Base-by-base conservation (phyloP, 2,797 vertebrate species). In the Triplophysa yarkandensis region DNA sequence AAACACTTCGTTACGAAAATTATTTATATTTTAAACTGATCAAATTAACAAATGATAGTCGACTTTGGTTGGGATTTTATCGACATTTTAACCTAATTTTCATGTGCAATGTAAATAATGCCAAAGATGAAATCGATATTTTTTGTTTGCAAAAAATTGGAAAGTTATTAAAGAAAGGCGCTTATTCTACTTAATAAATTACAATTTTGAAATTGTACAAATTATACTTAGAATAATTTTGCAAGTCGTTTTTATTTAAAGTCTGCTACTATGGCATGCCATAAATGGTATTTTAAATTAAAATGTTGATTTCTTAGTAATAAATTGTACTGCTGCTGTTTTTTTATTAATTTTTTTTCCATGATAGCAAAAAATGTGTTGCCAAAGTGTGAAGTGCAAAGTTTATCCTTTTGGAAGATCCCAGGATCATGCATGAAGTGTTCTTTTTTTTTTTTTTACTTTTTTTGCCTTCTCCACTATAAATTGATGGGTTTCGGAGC, bases 401-500 rank as follows among this genome's bases (percentile, higher is more conserved):
- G 58, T 43, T 54, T 19, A 52, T 68, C 60, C 77, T 80, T 88
- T 85, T 89, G 85, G 83, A 83, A 87, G 86, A 80, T 82, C 82
- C 68, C 84, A 86, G 88, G 88, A 88, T 87, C 83, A 84, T 92
- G 90, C 89, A 92, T 93, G 89, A 88, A 70, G 74, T 89, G 87
- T 86, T 89, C 44, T 64, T 27, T 73, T 30, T 55, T 19, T 68
- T 27, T 48, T 23, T 41, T 10, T 11, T 52, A 62, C 48, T 63
- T 2, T 21, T 57, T 65, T 55, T 23, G 13, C 25, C 66, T 71
- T 3, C 57, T 32, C 23, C 2, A 44, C 28, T 39, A 65, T 43
- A 43, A 67, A 30, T 34, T 25, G 27, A 43, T 50, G 52, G 3
- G 19, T 52, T 54, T 28, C 64, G 46, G 17, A 63, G 58, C 50